Evolutionary conservation across 2,113 vertebrate genomes (phyloP).

Genomic region (Bettongia penicillata): DNA sequence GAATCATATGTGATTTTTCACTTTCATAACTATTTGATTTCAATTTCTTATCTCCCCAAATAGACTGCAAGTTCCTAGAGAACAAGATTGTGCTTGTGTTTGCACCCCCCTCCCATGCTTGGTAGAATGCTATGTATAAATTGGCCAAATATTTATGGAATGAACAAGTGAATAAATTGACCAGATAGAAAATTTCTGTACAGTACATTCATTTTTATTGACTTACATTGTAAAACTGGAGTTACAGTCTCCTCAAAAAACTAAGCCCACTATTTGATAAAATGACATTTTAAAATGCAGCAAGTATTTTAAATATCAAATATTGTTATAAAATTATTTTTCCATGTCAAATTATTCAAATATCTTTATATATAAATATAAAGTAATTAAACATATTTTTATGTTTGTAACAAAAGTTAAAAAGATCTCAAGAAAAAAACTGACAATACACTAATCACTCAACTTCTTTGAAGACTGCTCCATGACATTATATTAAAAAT

Average conservation of each 20-base stretch:
- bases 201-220: background rate
- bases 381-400: slow-evolving; percentile 1
- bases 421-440: background rate
- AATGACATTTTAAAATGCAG: background rate
- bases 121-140: background rate
- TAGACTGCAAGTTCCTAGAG: background rate
- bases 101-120: background rate
- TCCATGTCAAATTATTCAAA: background rate
- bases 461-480: slow-evolving; percentile 9
- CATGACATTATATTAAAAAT: background rate
- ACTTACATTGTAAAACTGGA: slow-evolving; percentile 16
- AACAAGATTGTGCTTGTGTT: background rate
- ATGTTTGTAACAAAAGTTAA: background rate
- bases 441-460: background rate
- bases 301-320: background rate
- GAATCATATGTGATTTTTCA: background rate
- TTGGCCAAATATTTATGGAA: background rate
- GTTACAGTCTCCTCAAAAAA: slow-evolving; percentile 32
- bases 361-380: background rate
- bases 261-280: slow-evolving; percentile 22
- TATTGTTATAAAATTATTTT: background rate
- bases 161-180: background rate
- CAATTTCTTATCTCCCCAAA: background rate
- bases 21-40: background rate
- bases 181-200: background rate